Percentiles rank a stretch among this genome's conserved stretches.
These are phyloP conservation scores for Achroia grisella DNA, from an alignment of 1,140 invertebrate genomes.

Conservation along the genomic window DNA sequence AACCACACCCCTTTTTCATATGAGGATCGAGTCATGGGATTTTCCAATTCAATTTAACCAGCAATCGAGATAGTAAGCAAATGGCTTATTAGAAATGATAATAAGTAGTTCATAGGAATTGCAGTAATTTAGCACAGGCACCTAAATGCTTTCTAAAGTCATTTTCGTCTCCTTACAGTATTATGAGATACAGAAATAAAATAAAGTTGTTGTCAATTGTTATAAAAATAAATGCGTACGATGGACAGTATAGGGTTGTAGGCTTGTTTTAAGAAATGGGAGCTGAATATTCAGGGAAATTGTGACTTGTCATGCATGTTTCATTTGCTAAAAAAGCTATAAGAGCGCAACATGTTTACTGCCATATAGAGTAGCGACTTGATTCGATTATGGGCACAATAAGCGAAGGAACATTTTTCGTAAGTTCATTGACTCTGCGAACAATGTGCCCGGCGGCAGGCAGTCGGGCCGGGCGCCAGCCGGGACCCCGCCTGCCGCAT, in stretches of 20 bases:
- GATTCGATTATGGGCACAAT: slow-evolving; percentile 68
- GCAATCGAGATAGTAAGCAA: slow-evolving; percentile 39
- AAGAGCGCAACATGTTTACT: slow-evolving; percentile 44
- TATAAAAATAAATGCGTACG: too few species aligned
- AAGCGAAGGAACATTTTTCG: slow-evolving; percentile 64
- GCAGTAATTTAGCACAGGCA: neutral
- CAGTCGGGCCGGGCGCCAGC: slow-evolving; percentile 19
- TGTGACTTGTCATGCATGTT: slow-evolving; percentile 30
- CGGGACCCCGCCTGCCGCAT: slow-evolving; percentile 46
- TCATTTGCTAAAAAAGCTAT: slow-evolving; percentile 45
- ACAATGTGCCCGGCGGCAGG: slow-evolving; percentile 58
- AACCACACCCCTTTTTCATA: slow-evolving; percentile 66
- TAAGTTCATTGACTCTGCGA: slow-evolving; percentile 66
- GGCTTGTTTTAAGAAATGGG: neutral
- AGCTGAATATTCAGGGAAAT: slow-evolving; percentile 17
- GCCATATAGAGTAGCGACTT: slow-evolving; percentile 51
- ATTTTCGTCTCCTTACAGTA: neutral
- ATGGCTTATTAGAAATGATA: slow-evolving; percentile 14
- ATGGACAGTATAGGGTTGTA: neutral
- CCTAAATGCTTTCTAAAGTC: neutral
- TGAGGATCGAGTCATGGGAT: slow-evolving; percentile 62
- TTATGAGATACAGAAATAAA: too few species aligned
- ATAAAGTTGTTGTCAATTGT: too few species aligned
- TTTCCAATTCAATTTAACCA: slow-evolving; percentile 68
- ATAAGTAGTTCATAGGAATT: slow-evolving; percentile 14